Base-by-base conservation (phyloP, 1,140 invertebrate genomes). In the Mycetomoellerius zeteki region DNA sequence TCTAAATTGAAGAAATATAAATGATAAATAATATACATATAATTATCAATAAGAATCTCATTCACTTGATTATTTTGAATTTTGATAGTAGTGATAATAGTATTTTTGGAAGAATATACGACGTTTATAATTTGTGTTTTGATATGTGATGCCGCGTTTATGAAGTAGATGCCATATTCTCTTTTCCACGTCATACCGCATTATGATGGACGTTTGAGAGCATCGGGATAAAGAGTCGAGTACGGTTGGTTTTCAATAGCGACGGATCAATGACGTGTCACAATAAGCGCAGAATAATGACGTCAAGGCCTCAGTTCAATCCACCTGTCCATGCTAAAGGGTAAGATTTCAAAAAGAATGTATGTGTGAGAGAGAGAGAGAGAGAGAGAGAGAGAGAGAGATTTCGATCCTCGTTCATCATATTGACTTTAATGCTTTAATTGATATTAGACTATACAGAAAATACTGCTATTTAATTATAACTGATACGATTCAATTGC, bases 261-360 rank as follows among this genome's bases (percentile, higher is more conserved):
- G n/a, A 73, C 37, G 27, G 24, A 84, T 73, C 69, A 84, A 60
- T 73, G 52, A 82, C 12, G 8, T 27, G 24, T 14, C 52, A 73
- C 80, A 82, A 82, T 82, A 82, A 73, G 43, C 37, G 54, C 27
- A 27, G 37, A 60, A 62, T 84, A 84, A 73, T 84, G 54, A 75
- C 19, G 52, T 56, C 50, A 71, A 50, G 33, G 21, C n/a, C 8
- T 19, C 30, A 19, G 12, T 12, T 82, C 67, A 37, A 58, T 72
- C 1, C 37, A 73, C 2, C n/a, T 60, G 27, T 73, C 69, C 14
- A 43, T 82, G 43, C 6, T 47, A 60, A 73, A 60, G 43, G 19
- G n/a, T 8, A 24, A 33, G 69, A 21, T 16, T 10, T 50, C 58
- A 50, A 62, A 75, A n/a, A 58, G 5, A 3, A 3, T 30, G 30